phyloP scores from a whole-genome alignment of 2,113 vertebrate species.

The Eclectus roratus region DNA sequence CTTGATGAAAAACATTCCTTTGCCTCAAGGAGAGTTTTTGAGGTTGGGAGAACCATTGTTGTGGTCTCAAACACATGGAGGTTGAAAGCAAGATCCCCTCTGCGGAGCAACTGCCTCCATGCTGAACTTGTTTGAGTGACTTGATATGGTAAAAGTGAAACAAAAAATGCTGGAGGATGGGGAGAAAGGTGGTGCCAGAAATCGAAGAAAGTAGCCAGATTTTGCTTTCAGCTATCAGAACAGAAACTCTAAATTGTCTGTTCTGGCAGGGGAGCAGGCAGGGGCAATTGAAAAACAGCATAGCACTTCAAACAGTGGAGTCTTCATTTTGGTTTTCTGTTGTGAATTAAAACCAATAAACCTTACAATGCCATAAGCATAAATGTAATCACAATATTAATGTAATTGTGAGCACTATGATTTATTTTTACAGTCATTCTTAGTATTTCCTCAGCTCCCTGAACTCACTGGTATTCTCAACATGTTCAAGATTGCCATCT shows the following conservation, averaged over 20 bases:
- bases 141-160: slow-evolving; percentile 35
- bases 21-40: slow-evolving; percentile 49
- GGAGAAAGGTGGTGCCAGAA: not conserved
- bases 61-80: slow-evolving; percentile 39
- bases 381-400: not conserved
- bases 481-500: not conserved
- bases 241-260: not conserved
- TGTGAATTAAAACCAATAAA: slow-evolving; percentile 12
- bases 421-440: not conserved
- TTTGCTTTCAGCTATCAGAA: not conserved
- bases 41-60: slow-evolving; percentile 48
- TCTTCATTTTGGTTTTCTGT: not conserved
- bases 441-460: not conserved
- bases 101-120: not conserved
- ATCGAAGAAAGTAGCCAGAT: not conserved
- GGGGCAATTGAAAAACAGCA: not conserved
- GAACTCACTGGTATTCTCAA: not conserved
- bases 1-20: slow-evolving; percentile 60
- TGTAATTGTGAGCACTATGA: not conserved
- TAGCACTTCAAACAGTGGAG: not conserved
- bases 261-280: not conserved
- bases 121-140: slow-evolving; percentile 7
- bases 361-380: not conserved
- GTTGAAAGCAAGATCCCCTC: slow-evolving; percentile 19
- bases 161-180: not conserved